Conservation (phyloP, 2,113 vertebrate genomes). For the Tragelaphus scriptus region DNA sequence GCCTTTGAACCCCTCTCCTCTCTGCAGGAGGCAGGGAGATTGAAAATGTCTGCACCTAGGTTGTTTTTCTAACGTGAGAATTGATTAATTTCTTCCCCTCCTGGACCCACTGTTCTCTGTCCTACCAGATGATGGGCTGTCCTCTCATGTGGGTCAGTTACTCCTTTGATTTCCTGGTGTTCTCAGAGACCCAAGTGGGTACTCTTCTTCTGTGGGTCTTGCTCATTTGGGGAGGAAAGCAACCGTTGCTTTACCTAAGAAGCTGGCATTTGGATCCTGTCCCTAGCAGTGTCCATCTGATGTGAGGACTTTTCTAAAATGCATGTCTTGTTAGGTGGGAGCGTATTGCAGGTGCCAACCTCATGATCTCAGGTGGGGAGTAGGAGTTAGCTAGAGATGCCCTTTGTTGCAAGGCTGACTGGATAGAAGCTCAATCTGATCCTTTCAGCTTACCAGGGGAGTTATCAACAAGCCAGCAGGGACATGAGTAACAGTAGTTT, state of each 20-base stretch:
- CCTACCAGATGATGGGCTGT: background rate
- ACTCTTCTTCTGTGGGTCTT: background rate
- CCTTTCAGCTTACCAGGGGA: background rate
- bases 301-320: background rate
- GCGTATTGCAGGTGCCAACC: background rate
- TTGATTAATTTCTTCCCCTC: background rate
- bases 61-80: background rate
- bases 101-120: background rate
- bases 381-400: background rate
- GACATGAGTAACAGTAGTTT: background rate
- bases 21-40: background rate
- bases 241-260: background rate
- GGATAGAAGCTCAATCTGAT: background rate
- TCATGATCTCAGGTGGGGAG: background rate
- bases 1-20: background rate
- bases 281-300: background rate
- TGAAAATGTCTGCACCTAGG: background rate
- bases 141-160: background rate
- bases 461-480: background rate
- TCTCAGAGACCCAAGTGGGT: background rate
- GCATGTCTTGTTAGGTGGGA: background rate
- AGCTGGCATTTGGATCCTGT: background rate
- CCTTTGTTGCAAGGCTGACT: conserved; percentile 23
- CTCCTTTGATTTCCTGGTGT: background rate
- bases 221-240: background rate